Evolutionary conservation across 2,797 vertebrate species (phyloP).

Genomic region (Gobio occitaniae): DNA sequence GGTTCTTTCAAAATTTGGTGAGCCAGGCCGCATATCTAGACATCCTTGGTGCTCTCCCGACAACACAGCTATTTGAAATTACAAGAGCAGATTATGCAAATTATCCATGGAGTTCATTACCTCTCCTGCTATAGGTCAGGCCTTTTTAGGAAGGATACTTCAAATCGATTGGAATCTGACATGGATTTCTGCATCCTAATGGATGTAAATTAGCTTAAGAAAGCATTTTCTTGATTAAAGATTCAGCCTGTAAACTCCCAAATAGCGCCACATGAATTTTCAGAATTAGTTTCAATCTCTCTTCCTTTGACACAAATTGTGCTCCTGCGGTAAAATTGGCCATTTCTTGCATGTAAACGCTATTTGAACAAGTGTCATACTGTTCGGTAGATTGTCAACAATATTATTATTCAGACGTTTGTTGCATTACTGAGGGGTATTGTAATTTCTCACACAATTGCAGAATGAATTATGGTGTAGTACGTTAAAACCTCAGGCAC

Average conservation of each 20-base stretch:
- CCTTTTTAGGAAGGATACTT: neutral
- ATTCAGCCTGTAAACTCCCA: conserved; percentile 4
- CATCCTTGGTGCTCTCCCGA: neutral
- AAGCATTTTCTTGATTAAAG: conserved; percentile 17
- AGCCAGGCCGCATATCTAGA: neutral
- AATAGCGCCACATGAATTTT: neutral
- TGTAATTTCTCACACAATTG: neutral
- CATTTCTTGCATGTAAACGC: neutral
- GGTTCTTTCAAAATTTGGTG: neutral
- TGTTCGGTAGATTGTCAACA: conserved; percentile 32
- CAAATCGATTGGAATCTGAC: conserved; percentile 35
- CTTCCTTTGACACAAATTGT: conserved; percentile 21
- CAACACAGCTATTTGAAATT: neutral
- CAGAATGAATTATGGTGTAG: neutral
- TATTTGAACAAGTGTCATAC: conserved; percentile 20
- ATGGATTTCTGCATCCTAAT: conserved; percentile 14
- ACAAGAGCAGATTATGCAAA: conserved; percentile 9
- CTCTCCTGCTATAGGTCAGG: conserved; percentile 15
- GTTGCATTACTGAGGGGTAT: neutral
- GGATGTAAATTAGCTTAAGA: conserved; percentile 31
- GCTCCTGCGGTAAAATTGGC: neutral
- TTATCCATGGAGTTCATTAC: conserved; percentile 27
- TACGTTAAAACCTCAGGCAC: neutral
- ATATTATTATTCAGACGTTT: neutral
- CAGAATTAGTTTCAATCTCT: conserved; percentile 1